Evolutionary conservation across 2,888 invertebrate genomes (phyloP), one percentile per base, ranked within the genome.

Genomic region (Nudaria mundana): DNA sequence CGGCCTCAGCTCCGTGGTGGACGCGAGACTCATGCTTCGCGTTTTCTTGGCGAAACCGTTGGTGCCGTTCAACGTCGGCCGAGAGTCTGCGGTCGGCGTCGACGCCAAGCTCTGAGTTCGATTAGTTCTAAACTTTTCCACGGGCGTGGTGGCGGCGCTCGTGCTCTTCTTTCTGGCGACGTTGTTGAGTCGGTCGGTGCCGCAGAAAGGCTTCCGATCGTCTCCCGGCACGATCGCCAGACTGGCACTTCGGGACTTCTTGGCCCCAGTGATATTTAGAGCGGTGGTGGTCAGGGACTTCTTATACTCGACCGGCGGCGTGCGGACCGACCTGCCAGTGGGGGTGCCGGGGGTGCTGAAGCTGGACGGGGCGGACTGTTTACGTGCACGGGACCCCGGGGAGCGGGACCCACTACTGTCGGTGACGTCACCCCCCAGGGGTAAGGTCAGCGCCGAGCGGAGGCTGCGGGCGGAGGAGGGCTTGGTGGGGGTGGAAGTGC

Each of bases 171-270:
- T 68, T 42, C 71, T 77, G 24, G 52, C 59, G 24, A 52, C 59
- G 42, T 70, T 71, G 56, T 74, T 77, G 28, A 77, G 52, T 11
- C 72, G 56, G 5, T 84, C 86, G 6, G 81, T 75, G 8, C 82
- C 85, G 51, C 81, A 79, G 60, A 77, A 74, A 14, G 55, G 37
- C 37, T 74, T 77, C 44, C 68, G 73, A 1, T 75, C 75, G 2
- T 74, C 69, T 26, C 66, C 70, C 33, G 60, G 71, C 18, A 56
- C 63, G 33, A 51, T 55, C 26, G 84, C 82, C 39, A 85, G 52
- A 41, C 84, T 88, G 83, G 80, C 81, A 63, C 85, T 86, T 16
- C 85, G 67, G 2, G 85, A 79, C 44, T 88, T 88, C 54, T 87
- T 88, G n/a, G 85, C 79, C 4, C 68, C 48, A 40, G 60, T 68